phyloP scores from a whole-genome alignment of 2,888 invertebrate genomes.

The Apodemia zela region DNA sequence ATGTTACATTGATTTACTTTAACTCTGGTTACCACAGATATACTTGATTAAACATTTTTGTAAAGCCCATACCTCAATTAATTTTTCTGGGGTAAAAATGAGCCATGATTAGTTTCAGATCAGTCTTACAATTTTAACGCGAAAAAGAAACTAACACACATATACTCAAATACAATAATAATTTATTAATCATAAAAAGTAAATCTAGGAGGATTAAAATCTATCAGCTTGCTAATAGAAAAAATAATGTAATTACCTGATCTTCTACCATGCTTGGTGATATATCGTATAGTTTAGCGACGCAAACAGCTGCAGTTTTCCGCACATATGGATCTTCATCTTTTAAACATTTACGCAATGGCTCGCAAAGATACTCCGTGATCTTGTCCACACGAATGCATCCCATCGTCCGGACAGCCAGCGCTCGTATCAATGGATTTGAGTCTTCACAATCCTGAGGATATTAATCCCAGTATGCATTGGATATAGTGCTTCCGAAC shows the following conservation, averaged over 20 bases:
- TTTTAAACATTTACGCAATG: constrained; percentile 94
- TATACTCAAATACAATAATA: background rate
- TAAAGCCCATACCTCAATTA: too few species aligned
- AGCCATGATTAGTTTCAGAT: too few species aligned
- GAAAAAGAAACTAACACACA: background rate
- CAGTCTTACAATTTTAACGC: too few species aligned
- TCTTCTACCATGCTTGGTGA: constrained; percentile 85
- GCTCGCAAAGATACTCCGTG: constrained; percentile 99
- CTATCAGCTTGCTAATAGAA: background rate
- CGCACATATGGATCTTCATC: constrained; percentile 98
- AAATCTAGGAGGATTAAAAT: too few species aligned
- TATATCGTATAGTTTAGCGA: constrained; percentile 99
- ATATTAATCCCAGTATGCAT: constrained; percentile 19
- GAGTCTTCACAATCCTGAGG: constrained; percentile 98
- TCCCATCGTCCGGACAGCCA: constrained; percentile 99
- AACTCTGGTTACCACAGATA: too few species aligned
- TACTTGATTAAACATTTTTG: too few species aligned
- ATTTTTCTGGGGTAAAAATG: too few species aligned
- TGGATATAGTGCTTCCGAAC: constrained; percentile 41
- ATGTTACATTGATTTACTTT: too few species aligned
- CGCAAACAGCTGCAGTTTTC: constrained; percentile 99
- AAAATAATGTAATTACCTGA: constrained; percentile 49
- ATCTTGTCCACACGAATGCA: constrained; percentile 99
- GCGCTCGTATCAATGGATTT: constrained; percentile 97
- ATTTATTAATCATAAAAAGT: background rate